Evolutionary conservation across 2,888 invertebrate species (phyloP), one percentile per base, ranked within the genome.

Genomic region (Leptarthrus brevirostris): DNA sequence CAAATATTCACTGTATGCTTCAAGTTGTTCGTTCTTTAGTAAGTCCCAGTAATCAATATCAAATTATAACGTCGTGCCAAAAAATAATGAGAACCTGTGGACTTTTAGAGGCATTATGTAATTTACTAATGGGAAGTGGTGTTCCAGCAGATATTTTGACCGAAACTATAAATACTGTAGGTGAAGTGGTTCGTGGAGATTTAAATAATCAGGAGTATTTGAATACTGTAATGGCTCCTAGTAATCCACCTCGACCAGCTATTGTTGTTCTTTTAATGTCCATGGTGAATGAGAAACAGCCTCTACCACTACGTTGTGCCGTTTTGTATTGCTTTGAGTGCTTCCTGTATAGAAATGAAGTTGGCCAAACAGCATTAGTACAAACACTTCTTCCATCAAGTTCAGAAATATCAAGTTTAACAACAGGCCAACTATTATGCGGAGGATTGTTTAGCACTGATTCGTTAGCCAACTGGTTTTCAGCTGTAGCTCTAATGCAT

Each of bases 241-340:
- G 95, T 1, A 93, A 90, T 79, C 97, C 98, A 3, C 97, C 97
- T 2, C 90, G 97, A 73, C 95, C 98, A 0, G 96, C 96, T 0
- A 92, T 98, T 70, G 94, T 98, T 0, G 95, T 98, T 52, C 87
- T 99, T 5, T 86, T 99, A 6, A 96, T 98, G 94, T 97, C 98
- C 0, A 98, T 99, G 97, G 96, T 97, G 4, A 97, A 98, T 83
- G 98, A 99, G 83, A 97, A 97, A 81, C 99, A 99, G 83, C 94
- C 97, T 0, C 93, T 98, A 82, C 86, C 87, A 0, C 84, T 94
- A 80, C 91, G 99, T 76, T 96, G 96, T 83, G 94, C 98, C 0
- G 97, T 98, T 1, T 89, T 99, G 0, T 99, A 99, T 85, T 97
- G 97, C 83, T 98, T 99, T 85, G 93, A 98, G 86, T 97, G 96